These are phyloP conservation scores for Carcinoscorpius rotundicauda DNA, from an alignment of 1,140 invertebrate genomes.

Conservation along the genomic window DNA sequence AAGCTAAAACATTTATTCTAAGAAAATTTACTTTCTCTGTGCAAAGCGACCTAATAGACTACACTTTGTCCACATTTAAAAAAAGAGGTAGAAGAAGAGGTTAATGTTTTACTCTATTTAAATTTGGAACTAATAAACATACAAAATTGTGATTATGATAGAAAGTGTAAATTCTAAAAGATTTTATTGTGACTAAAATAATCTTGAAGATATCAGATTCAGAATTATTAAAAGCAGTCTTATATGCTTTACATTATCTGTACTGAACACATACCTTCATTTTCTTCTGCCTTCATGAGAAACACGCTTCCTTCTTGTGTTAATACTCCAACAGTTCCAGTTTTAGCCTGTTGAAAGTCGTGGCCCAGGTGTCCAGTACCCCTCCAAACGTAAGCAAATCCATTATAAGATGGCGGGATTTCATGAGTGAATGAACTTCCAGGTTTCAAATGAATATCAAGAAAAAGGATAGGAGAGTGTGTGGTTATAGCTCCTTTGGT, in stretches of 20 bases:
- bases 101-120: no score
- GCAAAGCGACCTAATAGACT: no score
- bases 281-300: constrained; percentile 15
- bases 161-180: no score
- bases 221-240: not conserved
- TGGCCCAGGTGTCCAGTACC: constrained; percentile 18
- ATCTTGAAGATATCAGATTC: not conserved
- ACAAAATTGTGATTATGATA: no score
- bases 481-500: constrained; percentile 16
- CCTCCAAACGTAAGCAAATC: constrained; percentile 24
- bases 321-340: constrained; percentile 19
- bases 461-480: constrained; percentile 19
- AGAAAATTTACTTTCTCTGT: no score
- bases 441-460: constrained; percentile 19
- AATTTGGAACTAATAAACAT: no score
- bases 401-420: constrained; percentile 14
- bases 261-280: constrained; percentile 11
- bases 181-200: no score
- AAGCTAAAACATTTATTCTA: no score
- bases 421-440: constrained; percentile 17
- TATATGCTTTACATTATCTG: not conserved
- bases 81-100: no score
- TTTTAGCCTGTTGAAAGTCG: constrained; percentile 13
- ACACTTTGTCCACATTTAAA: no score
- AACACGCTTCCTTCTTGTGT: constrained; percentile 13